Evolutionary conservation across 2,797 vertebrate genomes (phyloP), one percentile per base, ranked within the genome.

Genomic region (Poecilia velifera): DNA sequence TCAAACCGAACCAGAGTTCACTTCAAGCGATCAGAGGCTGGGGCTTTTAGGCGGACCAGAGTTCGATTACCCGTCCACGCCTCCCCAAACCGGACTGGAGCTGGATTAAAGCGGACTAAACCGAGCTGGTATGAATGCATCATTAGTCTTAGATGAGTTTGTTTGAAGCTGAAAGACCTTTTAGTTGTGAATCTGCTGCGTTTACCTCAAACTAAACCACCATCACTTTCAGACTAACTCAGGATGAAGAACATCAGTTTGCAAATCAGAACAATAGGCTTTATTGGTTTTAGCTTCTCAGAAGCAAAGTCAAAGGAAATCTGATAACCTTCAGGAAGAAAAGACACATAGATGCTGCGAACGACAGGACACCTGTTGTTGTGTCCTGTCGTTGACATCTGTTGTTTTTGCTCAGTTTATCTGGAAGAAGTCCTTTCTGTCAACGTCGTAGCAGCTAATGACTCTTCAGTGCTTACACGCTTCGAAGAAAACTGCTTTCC

Each of bases 401-500:
- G 34, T 39, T 22, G 62, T 20, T 66, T 25, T 68, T 41, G 64
- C 64, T 68, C 3, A 41, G 12, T 68, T 41, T 6, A 4, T 4
- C 22, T 39, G 34, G 34, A 39, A 66, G 36, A 66, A 18, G 28
- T 7, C 14, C 8, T n/a, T 55, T 55, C 25, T n/a, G 1, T 55
- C 47, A 55, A 1, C 53, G 1, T 25, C 25, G 9, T 55, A n/a
- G 10, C 25, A n/a, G 25, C 25, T 25, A n/a, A 55, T n/a, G 53
- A 55, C 53, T 10, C 53, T 55, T n/a, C 53, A 55, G 53, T 59
- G 20, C 47, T 49, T 18, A 49, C 47, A 20, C 47, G 73, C 73
- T 34, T 53, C 12, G 39, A 76, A 74, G 6, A 73, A 77, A 85
- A 70, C 64, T 39, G 81, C 72, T 75, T 72, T 82, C 86, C 49